phyloP scores from a whole-genome alignment of 2,113 vertebrate species.

The Bubo bubo region DNA sequence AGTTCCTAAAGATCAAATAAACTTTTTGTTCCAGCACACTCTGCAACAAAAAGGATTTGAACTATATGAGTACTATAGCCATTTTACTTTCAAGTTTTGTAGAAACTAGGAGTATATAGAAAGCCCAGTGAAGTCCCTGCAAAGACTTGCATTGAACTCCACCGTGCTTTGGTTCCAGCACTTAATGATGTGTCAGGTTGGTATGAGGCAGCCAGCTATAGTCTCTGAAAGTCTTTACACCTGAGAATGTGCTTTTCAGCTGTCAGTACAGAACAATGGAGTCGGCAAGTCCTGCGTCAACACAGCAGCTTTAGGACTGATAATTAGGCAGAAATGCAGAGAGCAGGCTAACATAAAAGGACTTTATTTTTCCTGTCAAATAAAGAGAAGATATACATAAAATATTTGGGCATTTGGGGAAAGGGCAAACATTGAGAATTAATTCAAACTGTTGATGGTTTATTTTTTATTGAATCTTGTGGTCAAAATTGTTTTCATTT shows the following conservation, averaged over 20 bases:
- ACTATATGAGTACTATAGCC: background rate
- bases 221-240: background rate
- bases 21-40: background rate
- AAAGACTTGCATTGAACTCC: background rate
- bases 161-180: background rate
- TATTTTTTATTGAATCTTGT: slow-evolving; percentile 61
- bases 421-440: slow-evolving; percentile 15
- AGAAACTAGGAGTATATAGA: background rate
- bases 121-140: background rate
- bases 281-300: background rate
- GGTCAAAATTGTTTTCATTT: slow-evolving; percentile 65
- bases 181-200: background rate
- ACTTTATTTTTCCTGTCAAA: background rate
- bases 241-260: background rate
- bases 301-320: background rate
- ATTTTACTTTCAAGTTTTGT: background rate
- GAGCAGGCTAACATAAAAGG: background rate
- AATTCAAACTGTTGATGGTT: slow-evolving; percentile 55
- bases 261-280: background rate
- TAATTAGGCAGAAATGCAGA: slow-evolving; percentile 1
- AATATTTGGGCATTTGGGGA: slow-evolving; percentile 24
- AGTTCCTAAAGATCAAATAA: background rate
- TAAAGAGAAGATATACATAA: slow-evolving; percentile 1
- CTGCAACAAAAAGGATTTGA: background rate
- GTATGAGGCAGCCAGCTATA: background rate